Evolutionary conservation across 1,140 invertebrate genomes (phyloP).

Genomic region (Drosophila busckii): DNA sequence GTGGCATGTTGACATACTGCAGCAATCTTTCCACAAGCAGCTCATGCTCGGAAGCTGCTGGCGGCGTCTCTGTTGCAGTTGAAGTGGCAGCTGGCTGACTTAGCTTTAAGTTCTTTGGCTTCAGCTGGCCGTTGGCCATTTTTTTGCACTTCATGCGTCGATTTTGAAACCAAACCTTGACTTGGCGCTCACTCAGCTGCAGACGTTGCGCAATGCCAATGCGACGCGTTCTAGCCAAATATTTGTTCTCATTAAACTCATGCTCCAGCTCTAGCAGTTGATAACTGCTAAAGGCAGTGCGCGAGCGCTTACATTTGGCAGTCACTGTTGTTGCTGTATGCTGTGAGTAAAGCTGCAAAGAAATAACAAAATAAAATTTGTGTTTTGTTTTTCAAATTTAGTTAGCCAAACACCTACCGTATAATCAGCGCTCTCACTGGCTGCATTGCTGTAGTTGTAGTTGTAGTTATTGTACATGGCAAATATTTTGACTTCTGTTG

Average conservation of each 20-base stretch:
- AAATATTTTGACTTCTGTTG: constrained; percentile 26
- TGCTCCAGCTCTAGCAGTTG: constrained; percentile 85
- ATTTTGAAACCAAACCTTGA: constrained; percentile 91
- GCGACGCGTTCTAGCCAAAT: constrained; percentile 87
- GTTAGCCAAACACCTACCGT: not conserved
- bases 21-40: constrained; percentile 48
- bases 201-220: constrained; percentile 88
- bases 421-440: not conserved
- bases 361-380: too few relatives aligned
- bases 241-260: constrained; percentile 83
- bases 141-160: constrained; percentile 70
- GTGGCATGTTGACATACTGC: constrained; percentile 26
- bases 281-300: constrained; percentile 89
- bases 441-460: constrained; percentile 8
- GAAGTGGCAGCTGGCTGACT: not conserved
- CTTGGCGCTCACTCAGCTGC: constrained; percentile 88
- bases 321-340: not conserved
- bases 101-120: not conserved
- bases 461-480: constrained; percentile 18
- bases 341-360: too few relatives aligned
- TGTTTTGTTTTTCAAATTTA: too few relatives aligned
- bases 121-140: constrained; percentile 17
- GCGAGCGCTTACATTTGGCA: constrained; percentile 68
- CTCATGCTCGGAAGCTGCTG: constrained; percentile 25
- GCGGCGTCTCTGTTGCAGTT: not conserved